Evolutionary conservation across 2,113 vertebrate genomes (phyloP), one percentile per base, ranked within the genome.

Genomic region (Rhegmatorhina hoffmannsi): DNA sequence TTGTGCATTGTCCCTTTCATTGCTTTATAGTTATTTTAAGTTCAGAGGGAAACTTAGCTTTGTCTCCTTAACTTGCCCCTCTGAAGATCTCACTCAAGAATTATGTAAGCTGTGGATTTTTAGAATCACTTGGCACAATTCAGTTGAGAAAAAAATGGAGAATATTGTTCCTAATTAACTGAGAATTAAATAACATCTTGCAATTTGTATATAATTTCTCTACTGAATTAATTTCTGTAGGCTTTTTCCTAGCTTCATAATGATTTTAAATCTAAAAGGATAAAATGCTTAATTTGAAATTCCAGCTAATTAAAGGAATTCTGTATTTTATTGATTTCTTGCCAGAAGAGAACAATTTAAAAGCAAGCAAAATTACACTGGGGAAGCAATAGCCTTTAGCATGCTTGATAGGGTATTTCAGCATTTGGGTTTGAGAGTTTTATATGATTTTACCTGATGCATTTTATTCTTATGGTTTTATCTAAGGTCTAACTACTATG

Each of bases 261-360:
- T 78, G 68, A 95, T 94, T 96, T 89, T 79, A 94, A 89, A 91
- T 82, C 76, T 92, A 78, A 73, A 96, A 94, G 58, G 66, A 87
- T 93, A 83, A 83, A 63, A 84, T 0, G 4, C 12, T 89, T 92
- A 60, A 38, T 89, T 79, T 92, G 47, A 97, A 95, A 94, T 70
- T 95, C 75, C 36, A 95, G n/a, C 80, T 94, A 91, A 88, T 94
- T 96, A 91, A 90, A 89, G 60, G 68, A 93, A 95, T 89, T 83
- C 59, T 96, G 67, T 84, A 79, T 93, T 96, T 97, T 95, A 96
- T 87, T 96, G 86, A 89, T 95, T 91, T 92, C 17, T 82, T 95
- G 82, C 66, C 90, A 95, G 72, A 94, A 95, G 40, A 94, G 36
- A 92, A 43, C 36, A 79, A 87, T 84, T 94, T 83, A 68, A 89